Evolutionary conservation across 2,797 vertebrate genomes (phyloP).

Genomic region (Crenuchus spilurus): DNA sequence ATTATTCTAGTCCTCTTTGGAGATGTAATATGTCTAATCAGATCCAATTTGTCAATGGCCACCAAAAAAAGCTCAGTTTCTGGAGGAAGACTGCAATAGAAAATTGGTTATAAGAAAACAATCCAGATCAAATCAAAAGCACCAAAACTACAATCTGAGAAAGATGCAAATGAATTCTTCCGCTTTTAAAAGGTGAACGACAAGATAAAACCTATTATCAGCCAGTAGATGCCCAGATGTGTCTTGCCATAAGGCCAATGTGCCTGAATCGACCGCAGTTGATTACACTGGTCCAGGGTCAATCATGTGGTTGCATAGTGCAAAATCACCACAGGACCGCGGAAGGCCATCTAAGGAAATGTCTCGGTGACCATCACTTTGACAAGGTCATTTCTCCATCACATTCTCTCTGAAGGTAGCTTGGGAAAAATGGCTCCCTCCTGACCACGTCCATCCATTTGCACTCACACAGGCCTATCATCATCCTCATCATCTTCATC

Average conservation of each 20-base stretch:
- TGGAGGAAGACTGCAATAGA: not conserved
- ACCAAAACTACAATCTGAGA: not conserved
- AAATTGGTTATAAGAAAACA: not conserved
- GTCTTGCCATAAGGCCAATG: conserved; percentile 5
- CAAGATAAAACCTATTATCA: conserved; percentile 16
- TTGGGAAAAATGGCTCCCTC: conserved; percentile 52
- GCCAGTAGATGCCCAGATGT: conserved; percentile 1
- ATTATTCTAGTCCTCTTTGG: not conserved
- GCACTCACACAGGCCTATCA: conserved; percentile 62
- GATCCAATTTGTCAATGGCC: not conserved
- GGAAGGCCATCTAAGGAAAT: conserved; percentile 53
- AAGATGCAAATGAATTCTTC: conserved; percentile 4
- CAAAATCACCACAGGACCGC: conserved; percentile 42
- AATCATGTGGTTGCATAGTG: conserved; percentile 45
- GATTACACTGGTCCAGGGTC: conserved; percentile 47
- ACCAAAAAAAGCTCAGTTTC: not conserved
- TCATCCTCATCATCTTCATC: conserved; percentile 67
- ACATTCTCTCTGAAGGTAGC: conserved; percentile 39
- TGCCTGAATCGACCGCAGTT: conserved; percentile 18
- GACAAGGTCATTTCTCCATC: conserved; percentile 56
- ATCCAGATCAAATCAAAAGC: not conserved
- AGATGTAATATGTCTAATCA: conserved; percentile 21
- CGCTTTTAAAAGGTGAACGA: not conserved
- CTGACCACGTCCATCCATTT: conserved; percentile 64
- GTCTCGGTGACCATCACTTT: conserved; percentile 57